Conservation (phyloP, 1,140 invertebrate genomes). For the Calycopis cecrops region DNA sequence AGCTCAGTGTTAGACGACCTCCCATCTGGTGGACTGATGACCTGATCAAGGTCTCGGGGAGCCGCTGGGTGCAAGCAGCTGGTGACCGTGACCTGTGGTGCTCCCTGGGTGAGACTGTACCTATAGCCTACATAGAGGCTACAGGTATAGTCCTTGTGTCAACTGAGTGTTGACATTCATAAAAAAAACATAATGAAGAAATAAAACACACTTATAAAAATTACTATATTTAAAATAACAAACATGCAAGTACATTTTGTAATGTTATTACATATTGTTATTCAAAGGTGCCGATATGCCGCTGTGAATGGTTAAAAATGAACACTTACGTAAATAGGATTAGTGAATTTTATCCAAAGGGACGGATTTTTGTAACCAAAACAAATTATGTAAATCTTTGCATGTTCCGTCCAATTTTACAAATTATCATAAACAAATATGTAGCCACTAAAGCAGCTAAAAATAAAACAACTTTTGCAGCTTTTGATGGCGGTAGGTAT, state of each 20-base stretch:
- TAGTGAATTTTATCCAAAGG: conserved; percentile 34
- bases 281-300: conserved; percentile 59
- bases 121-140: no score
- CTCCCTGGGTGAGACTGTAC: no score
- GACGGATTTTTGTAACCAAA: conserved; percentile 28
- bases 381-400: background rate
- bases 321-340: conserved; percentile 38
- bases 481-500: background rate
- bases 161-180: no score
- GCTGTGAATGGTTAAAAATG: conserved; percentile 60
- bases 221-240: conserved; percentile 60
- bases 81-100: no score
- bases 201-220: conserved; percentile 1
- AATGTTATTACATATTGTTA: conserved; percentile 59
- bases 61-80: no score
- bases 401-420: background rate
- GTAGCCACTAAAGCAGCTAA: background rate
- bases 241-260: conserved; percentile 67
- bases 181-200: background rate
- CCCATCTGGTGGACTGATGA: no score
- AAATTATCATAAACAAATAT: conserved; percentile 1
- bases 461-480: background rate
- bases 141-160: no score
- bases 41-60: no score
- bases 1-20: no score